Conservation (phyloP, 64 coral and sea anemone genomes). For the Anthopleura sola region DNA sequence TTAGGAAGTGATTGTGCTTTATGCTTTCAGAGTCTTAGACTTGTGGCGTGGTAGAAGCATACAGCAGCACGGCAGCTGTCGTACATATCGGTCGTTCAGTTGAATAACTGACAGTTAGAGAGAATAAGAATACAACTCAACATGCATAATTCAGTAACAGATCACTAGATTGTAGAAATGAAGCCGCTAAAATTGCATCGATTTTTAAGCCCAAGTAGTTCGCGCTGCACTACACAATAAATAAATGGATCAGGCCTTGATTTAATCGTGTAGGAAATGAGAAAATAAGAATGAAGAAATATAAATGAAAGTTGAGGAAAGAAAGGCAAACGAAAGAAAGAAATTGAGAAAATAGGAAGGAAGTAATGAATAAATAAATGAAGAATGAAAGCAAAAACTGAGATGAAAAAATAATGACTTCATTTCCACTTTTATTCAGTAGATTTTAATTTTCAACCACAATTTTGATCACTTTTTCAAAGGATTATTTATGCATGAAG, state of each 20-base stretch:
- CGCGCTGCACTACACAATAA: too few species aligned
- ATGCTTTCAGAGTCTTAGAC: background rate
- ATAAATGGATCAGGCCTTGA: too few species aligned
- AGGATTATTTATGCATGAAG: background rate
- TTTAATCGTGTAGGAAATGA: too few species aligned
- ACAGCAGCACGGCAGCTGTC: background rate
- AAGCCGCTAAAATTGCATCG: too few species aligned
- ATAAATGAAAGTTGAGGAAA: background rate
- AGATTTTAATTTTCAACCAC: background rate
- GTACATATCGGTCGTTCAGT: too few species aligned
- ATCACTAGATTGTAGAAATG: too few species aligned
- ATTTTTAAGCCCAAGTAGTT: too few species aligned
- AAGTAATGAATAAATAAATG: background rate
- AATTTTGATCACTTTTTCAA: background rate
- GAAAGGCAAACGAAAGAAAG: background rate
- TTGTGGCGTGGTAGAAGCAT: background rate
- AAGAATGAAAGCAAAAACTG: background rate
- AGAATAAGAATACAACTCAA: too few species aligned
- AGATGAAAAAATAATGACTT: background rate
- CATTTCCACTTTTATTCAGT: background rate
- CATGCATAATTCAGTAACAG: too few species aligned
- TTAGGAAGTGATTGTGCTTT: background rate
- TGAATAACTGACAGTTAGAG: too few species aligned
- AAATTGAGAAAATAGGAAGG: background rate
- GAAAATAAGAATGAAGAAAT: too few species aligned